Evolutionary conservation across 2,113 vertebrate species (phyloP), one percentile per base, ranked within the genome.

Genomic region (Toxotes chatareus): DNA sequence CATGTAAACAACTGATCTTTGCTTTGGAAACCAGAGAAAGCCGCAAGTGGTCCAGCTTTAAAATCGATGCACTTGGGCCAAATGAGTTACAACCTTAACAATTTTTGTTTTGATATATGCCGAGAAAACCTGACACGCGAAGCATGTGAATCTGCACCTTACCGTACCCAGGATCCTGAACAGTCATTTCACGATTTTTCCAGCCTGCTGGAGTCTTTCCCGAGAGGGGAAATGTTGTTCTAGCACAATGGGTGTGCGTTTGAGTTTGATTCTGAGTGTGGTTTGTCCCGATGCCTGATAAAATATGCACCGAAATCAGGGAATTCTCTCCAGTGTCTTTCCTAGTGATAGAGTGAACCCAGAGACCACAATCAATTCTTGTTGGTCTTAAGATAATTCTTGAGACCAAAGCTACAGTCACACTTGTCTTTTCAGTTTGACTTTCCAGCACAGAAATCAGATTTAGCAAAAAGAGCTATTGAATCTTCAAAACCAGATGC

Each of bases 231-330:
- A 80, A 71, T 77, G 71, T 77, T 71, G 64, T 68, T 79, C n/a
- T 71, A 71, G 63, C 68, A 67, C 68, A 71, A 74, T 64, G 70
- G 51, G 46, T 79, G 38, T 72, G 71, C 76, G 63, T 83, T 87
- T 81, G 76, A 72, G 51, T 88, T 73, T 78, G 79, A 75, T 78
- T 86, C 62, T 69, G 53, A 74, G 21, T 85, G 86, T 64, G 89
- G 89, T 86, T 85, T 85, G 84, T 84, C 81, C 74, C 31, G 0
- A 21, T 73, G 80, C 87, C 87, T 70, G 67, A 77, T 84, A 71
- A 86, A 82, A 76, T 76, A 76, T 76, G 80, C 55, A 70, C 59
- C n/a, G 27, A 10, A 80, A 82, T 80, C 27, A 65, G n/a, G 2
- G 73, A 80, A 59, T 84, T 81, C 44, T 69, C 68, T 73, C 31